Percentiles rank a stretch among this genome's conserved stretches.
These are phyloP conservation scores for Pluvialis apricaria DNA, from an alignment of 2,113 vertebrate genomes.

Conservation along the genomic window DNA sequence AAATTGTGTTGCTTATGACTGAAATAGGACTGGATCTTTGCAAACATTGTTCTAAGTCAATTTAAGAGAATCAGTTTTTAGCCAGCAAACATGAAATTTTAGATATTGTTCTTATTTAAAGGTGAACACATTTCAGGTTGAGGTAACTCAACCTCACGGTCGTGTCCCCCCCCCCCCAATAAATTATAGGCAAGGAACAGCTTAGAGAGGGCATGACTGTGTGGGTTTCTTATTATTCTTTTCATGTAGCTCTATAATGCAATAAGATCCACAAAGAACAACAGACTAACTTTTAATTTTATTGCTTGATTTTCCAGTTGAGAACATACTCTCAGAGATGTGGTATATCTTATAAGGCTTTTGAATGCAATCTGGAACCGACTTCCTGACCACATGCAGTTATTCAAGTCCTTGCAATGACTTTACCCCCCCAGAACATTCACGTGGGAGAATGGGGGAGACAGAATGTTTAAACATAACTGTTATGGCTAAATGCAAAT, in stretches of 20 bases:
- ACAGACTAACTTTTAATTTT: background rate
- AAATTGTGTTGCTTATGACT: background rate
- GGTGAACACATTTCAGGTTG: background rate
- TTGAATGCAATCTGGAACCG: background rate
- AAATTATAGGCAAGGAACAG: background rate
- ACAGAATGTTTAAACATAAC: background rate
- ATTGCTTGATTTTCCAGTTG: background rate
- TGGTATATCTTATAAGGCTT: background rate
- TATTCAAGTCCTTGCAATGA: background rate
- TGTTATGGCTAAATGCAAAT: background rate
- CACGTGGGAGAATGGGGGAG: accelerated
- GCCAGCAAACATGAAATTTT: background rate
- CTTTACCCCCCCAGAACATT: background rate
- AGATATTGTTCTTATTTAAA: background rate
- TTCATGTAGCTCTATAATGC: background rate
- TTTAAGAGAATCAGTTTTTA: background rate
- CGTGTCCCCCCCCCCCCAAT: background rate
- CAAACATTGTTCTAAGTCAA: background rate
- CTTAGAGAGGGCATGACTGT: background rate
- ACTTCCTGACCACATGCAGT: background rate
- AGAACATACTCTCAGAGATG: background rate
- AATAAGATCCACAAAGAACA: background rate
- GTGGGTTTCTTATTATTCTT: background rate
- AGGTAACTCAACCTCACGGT: background rate
- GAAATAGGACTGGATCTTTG: background rate